Evolutionary conservation across 2,888 invertebrate genomes (phyloP).

Genomic region (Caenorhabditis uteleia): DNA sequence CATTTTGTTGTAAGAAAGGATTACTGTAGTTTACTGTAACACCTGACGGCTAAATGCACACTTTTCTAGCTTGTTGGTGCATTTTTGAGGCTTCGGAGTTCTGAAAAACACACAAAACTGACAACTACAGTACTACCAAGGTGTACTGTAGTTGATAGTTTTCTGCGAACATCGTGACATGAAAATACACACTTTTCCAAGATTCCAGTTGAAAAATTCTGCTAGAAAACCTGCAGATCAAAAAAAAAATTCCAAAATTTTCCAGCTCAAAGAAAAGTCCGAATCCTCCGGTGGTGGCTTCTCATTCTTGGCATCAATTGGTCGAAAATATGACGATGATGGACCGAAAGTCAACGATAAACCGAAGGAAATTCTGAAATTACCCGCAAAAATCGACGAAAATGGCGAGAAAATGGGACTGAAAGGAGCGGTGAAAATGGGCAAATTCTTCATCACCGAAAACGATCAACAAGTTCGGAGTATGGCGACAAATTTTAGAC

Average conservation of each 20-base stretch:
- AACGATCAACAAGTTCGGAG: constrained; percentile 39
- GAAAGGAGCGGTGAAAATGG: background rate
- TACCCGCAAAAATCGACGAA: background rate
- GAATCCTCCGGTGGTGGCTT: constrained; percentile 13
- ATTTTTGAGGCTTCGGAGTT: no score
- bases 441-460: constrained; percentile 36
- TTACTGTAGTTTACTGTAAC: no score
- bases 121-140: no score
- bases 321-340: constrained; percentile 22
- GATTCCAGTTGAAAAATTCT: no score
- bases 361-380: constrained; percentile 2
- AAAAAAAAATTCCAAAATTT: constrained; percentile 1
- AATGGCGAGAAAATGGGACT: background rate
- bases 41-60: no score
- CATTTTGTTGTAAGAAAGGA: no score
- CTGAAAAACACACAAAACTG: no score
- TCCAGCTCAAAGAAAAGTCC: constrained; percentile 28
- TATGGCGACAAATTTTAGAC: constrained; percentile 50
- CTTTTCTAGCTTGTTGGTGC: no score
- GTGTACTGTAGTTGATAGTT: no score
- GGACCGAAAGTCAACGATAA: constrained; percentile 4
- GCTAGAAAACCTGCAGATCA: no score
- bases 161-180: no score
- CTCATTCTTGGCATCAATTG: constrained; percentile 44
- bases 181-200: no score